Percentiles rank a stretch among this genome's conserved stretches.
Evolutionary conservation across 2,113 vertebrate genomes (phyloP).

Genomic region (Carassius carassius): DNA sequence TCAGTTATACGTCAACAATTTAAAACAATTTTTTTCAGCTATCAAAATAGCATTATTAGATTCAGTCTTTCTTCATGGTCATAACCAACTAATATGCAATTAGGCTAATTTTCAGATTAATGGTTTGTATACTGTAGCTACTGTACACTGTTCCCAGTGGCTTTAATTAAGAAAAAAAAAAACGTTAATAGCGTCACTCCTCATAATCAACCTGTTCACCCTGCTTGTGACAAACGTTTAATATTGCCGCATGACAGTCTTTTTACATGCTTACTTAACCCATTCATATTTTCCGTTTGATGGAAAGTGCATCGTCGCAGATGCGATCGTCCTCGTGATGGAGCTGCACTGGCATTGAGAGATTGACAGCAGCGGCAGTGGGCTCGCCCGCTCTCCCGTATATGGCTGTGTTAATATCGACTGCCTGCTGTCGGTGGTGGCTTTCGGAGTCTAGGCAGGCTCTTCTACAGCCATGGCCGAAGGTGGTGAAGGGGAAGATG

Average conservation of each 20-base stretch:
- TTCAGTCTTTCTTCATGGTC: not conserved
- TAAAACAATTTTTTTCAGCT: not conserved
- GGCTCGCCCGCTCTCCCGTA: slow-evolving; percentile 84
- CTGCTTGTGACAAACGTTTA: not conserved
- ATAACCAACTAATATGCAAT: not conserved
- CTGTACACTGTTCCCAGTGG: not conserved
- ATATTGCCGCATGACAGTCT: not conserved
- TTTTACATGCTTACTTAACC: not conserved
- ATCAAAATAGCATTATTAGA: not conserved
- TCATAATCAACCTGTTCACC: slow-evolving; percentile 23
- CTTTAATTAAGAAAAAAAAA: not conserved
- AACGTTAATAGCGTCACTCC: not conserved
- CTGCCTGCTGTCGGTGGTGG: slow-evolving; percentile 79
- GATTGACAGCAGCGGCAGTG: slow-evolving; percentile 74
- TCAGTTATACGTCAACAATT: not conserved
- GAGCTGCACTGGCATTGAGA: slow-evolving; percentile 21
- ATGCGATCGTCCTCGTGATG: slow-evolving; percentile 7
- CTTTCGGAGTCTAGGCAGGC: slow-evolving; percentile 85
- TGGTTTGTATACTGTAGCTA: not conserved
- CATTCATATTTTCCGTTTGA: not conserved
- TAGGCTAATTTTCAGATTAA: not conserved
- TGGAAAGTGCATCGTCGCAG: not conserved
- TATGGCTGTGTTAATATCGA: slow-evolving; percentile 91
- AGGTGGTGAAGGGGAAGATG: slow-evolving; percentile 95
- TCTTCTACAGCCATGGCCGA: slow-evolving; percentile 95